A percentile compares a stretch with the other conserved stretches of the same genome.
Evolutionary conservation across 2,113 vertebrate genomes (phyloP).

Genomic region (Odocoileus hemionus): DNA sequence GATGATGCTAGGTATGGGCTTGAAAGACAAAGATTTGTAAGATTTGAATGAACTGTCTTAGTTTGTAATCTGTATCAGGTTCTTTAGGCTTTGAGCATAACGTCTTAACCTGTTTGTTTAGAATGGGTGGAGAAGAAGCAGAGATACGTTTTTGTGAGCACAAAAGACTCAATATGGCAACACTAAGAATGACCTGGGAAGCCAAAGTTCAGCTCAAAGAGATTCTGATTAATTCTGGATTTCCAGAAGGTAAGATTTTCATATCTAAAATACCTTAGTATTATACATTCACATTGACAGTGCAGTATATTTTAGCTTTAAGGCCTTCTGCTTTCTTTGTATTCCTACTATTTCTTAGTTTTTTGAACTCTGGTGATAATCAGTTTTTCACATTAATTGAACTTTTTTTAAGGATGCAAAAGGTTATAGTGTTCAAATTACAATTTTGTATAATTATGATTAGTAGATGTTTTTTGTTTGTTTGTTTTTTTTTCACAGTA

Average conservation of each 20-base stretch:
- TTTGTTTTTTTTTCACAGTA: too few species aligned
- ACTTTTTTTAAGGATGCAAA: background rate
- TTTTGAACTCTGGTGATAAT: background rate
- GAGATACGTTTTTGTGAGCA: slow-evolving; percentile 94
- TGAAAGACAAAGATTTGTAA: background rate
- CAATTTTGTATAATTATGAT: background rate
- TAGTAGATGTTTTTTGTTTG: background rate
- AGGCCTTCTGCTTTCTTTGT: background rate
- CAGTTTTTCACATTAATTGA: background rate
- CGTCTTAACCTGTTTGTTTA: slow-evolving; percentile 60
- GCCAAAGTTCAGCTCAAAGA: slow-evolving; percentile 98
- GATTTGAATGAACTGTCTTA: background rate
- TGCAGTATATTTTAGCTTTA: background rate
- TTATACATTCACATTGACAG: background rate
- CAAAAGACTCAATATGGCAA: slow-evolving; percentile 95
- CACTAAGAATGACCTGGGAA: slow-evolving; percentile 98
- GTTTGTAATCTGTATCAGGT: background rate
- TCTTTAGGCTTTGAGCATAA: background rate
- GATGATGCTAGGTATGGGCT: slow-evolving; percentile 90
- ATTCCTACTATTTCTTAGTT: background rate
- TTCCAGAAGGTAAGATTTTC: slow-evolving; percentile 90
- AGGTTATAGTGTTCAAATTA: background rate
- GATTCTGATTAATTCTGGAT: slow-evolving; percentile 91
- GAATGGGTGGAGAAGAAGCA: slow-evolving; percentile 94
- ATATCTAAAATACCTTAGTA: background rate